Base-by-base conservation (phyloP, 1,140 invertebrate genomes). In the Acromyrmex echinatior region DNA sequence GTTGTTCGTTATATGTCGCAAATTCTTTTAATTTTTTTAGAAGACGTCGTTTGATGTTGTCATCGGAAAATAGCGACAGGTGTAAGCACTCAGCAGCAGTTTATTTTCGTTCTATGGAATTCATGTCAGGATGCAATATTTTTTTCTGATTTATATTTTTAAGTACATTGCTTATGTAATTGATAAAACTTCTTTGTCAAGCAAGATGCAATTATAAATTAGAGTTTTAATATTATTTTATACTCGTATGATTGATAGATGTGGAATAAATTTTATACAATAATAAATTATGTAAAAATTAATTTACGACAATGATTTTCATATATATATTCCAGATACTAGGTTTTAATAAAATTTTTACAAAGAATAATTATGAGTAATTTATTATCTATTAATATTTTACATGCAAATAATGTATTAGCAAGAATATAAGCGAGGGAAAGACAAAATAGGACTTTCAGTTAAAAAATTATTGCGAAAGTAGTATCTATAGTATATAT, bases 71-170 rank as follows among this genome's bases (percentile, higher is more conserved):
- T 58, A 78, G 60, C 60, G 58, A 35, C 87, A 88, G 87, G 35
- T 88, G 87, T 2, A 31, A 28, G 3, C 18, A 14, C 53, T 87
- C 86, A 21, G 16, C 9, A 14, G 12, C 51, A 39, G 49, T 82
- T 88, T 88, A 87, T 88, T 88, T 88, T 65, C 51, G 14, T 5
- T 79, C 68, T 74, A 49, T 56, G 85, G 76, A 81, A 88, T 87
- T 60, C 21, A n/a, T 35, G 77, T 68, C 35, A 62, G 58, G 49
- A 87, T 74, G 58, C 80, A 80, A 80, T 86, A 74, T 68, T 74
- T 87, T 87, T 86, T 45, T 39, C 25, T 12, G 39, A 79, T 77
- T 65, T 25, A 60, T 28, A 53, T 81, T 78, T 74, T 56, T 68
- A 14, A 18, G 35, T 9, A 21, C 3, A 21, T 81, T 82, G 35